phyloP scores from a whole-genome alignment of 2,113 vertebrate species.

The Alaudala cheleensis region DNA sequence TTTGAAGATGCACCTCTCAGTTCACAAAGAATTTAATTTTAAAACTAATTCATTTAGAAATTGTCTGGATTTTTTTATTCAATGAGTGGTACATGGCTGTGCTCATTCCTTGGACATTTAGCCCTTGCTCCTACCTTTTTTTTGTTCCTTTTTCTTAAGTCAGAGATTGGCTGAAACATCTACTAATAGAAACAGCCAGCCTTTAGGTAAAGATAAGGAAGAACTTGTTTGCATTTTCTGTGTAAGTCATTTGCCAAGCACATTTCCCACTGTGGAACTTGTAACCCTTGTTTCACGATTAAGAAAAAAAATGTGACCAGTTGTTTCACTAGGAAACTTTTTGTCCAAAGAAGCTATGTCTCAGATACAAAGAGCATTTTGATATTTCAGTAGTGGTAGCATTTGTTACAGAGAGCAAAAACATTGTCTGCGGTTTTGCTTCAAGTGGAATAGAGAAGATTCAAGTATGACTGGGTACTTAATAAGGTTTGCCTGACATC shows the following conservation, averaged over 20 bases:
- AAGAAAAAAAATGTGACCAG: not conserved
- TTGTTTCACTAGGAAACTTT: not conserved
- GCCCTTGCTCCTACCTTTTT: not conserved
- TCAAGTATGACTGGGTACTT: not conserved
- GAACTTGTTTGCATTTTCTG: not conserved
- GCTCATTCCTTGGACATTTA: not conserved
- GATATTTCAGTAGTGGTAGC: not conserved
- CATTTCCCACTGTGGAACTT: not conserved
- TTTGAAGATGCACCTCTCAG: not conserved
- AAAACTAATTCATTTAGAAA: not conserved
- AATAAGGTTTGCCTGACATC: not conserved
- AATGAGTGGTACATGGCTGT: not conserved
- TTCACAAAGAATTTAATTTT: not conserved
- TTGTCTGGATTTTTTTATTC: not conserved
- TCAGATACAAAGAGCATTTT: not conserved
- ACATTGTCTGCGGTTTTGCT: slow-evolving; percentile 11
- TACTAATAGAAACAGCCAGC: not conserved
- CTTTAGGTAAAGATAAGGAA: not conserved
- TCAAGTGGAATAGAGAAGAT: slow-evolving; percentile 10
- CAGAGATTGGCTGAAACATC: not conserved
- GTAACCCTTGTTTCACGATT: not conserved
- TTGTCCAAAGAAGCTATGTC: not conserved
- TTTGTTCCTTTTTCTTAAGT: not conserved
- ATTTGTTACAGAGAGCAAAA: not conserved
- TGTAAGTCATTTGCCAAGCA: not conserved